These are phyloP conservation scores for Vespertilio murinus DNA, from an alignment of 2,797 vertebrate genomes.

Conservation along the genomic window DNA sequence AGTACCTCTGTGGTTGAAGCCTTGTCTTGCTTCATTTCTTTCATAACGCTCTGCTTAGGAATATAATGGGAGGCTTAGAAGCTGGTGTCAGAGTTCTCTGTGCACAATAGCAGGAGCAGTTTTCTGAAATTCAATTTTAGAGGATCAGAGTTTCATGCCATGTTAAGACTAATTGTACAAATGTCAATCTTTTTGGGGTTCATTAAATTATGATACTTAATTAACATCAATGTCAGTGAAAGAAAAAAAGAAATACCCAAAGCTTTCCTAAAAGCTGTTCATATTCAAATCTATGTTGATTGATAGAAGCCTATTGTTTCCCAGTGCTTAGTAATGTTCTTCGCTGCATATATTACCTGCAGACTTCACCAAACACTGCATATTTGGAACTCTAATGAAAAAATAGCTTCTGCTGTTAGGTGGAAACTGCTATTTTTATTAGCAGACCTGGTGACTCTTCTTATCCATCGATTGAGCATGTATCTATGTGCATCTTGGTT, in stretches of 20 bases:
- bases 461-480: constrained; percentile 74
- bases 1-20: neutral
- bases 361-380: constrained; percentile 82
- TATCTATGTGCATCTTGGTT: constrained; percentile 81
- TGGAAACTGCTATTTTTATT: constrained; percentile 81
- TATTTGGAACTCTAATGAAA: constrained; percentile 81
- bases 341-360: constrained; percentile 81
- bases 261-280: constrained; percentile 65
- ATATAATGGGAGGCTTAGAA: constrained; percentile 7
- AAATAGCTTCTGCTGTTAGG: constrained; percentile 80
- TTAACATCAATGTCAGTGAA: constrained; percentile 68
- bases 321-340: constrained; percentile 78
- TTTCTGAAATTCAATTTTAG: constrained; percentile 66
- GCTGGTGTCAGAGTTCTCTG: constrained; percentile 15
- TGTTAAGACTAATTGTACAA: constrained; percentile 67
- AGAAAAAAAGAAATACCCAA: constrained; percentile 63
- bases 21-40: neutral
- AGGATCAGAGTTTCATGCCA: constrained; percentile 18
- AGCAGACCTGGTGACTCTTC: constrained; percentile 72
- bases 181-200: constrained; percentile 68
- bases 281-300: constrained; percentile 72
- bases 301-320: constrained; percentile 80
- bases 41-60: neutral
- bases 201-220: constrained; percentile 75
- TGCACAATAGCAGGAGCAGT: neutral